Conservation (phyloP, 2,797 vertebrate species). For the Urocyon cinereoargenteus region DNA sequence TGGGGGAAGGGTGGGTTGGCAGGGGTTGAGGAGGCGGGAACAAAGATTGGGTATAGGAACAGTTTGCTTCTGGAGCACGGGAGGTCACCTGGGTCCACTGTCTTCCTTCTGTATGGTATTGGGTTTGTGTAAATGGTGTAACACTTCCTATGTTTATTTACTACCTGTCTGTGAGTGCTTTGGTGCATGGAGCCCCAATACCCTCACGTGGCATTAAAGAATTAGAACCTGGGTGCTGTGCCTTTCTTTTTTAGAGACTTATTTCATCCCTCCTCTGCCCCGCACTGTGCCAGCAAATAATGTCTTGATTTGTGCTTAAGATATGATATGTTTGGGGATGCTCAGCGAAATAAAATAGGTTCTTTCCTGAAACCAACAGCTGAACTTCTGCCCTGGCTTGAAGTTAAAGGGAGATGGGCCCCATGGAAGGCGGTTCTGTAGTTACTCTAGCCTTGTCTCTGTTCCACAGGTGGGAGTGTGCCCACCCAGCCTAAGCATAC, state of each 20-base stretch:
- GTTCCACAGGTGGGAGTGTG: background rate
- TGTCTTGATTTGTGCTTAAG: background rate
- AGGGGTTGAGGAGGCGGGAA: background rate
- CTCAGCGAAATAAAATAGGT: background rate
- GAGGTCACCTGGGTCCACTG: background rate
- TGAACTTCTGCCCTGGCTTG: background rate
- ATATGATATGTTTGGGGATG: background rate
- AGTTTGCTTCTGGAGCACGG: background rate
- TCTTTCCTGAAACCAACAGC: background rate
- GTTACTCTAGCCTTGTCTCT: background rate
- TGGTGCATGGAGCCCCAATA: background rate
- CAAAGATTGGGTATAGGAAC: background rate
- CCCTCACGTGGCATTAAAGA: constrained; percentile 59
- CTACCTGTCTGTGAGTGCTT: background rate
- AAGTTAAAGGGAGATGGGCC: background rate
- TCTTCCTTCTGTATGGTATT: background rate
- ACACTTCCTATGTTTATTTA: constrained; percentile 7
- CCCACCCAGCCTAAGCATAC: background rate
- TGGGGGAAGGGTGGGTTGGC: background rate
- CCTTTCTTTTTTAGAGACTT: constrained; percentile 30
- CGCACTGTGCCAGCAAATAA: background rate
- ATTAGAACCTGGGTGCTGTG: constrained; percentile 41
- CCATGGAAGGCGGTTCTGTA: background rate
- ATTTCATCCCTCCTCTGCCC: background rate
- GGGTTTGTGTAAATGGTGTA: background rate